A percentile compares a stretch with the other conserved stretches of the same genome.
Conservation (phyloP, 1,140 invertebrate genomes). For the Zaprionus taronus region DNA sequence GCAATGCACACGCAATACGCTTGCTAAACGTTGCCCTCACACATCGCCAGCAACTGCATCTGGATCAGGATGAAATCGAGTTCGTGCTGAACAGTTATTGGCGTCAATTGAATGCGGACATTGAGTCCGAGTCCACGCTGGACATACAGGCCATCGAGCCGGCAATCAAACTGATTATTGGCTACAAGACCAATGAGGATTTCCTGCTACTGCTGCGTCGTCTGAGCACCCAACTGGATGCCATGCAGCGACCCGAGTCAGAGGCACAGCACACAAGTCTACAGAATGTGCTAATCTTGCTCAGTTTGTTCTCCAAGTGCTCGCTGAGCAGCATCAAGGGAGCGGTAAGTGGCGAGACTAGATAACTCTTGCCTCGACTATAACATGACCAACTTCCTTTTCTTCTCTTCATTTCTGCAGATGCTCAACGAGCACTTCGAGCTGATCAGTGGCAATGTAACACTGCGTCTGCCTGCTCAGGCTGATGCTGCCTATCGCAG, state of each 20-base stretch:
- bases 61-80: constrained; percentile 79
- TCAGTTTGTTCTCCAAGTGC: constrained; percentile 69
- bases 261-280: constrained; percentile 39
- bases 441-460: constrained; percentile 54
- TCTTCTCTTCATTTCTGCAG: constrained; percentile 29
- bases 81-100: constrained; percentile 74
- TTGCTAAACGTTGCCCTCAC: constrained; percentile 71
- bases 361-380: background rate
- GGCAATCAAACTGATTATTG: constrained; percentile 72
- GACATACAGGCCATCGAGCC: constrained; percentile 54
- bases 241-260: constrained; percentile 43
- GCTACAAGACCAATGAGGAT: constrained; percentile 80
- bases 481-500: constrained; percentile 26
- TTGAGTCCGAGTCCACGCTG: constrained; percentile 26
- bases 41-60: constrained; percentile 67
- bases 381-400: background rate
- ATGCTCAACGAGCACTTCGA: constrained; percentile 82
- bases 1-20: constrained; percentile 65
- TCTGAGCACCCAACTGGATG: constrained; percentile 42
- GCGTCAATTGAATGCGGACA: constrained; percentile 70
- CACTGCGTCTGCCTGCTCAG: constrained; percentile 48
- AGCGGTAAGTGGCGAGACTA: constrained; percentile 55
- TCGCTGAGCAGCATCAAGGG: constrained; percentile 75
- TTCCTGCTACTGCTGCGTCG: constrained; percentile 61
- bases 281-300: constrained; percentile 59